Conservation (phyloP, 2,888 invertebrate species). For the Elmis aenea region DNA sequence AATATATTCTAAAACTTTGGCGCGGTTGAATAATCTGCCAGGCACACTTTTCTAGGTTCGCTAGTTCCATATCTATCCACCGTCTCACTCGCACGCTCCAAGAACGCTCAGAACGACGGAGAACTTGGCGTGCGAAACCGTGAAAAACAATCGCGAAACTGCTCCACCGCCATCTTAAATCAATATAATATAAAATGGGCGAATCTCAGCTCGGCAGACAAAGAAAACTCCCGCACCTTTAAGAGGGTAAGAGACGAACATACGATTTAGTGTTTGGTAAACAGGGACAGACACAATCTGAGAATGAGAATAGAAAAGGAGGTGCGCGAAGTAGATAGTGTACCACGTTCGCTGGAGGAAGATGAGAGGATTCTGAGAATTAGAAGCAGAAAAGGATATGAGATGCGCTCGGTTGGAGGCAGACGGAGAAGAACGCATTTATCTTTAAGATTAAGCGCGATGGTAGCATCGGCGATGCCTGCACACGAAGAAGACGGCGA, state of each 20-base stretch:
- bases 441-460: conserved; percentile 24
- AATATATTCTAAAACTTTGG: conserved; percentile 49
- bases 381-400: conserved; percentile 20
- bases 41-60: conserved; percentile 16
- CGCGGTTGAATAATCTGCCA: conserved; percentile 41
- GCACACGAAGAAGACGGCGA: conserved; percentile 26
- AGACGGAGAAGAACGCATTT: conserved; percentile 14
- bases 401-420: conserved; percentile 17
- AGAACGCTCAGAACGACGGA: conserved; percentile 8
- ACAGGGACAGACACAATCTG: conserved; percentile 15
- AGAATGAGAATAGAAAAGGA: conserved; percentile 27
- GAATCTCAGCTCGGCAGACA: conserved; percentile 44
- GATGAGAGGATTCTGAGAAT: conserved; percentile 17
- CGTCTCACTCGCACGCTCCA: conserved; percentile 17
- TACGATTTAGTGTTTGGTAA: conserved; percentile 11
- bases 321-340: conserved; percentile 17
- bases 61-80: conserved; percentile 5
- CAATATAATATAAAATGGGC: conserved; percentile 49
- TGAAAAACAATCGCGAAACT: conserved; percentile 14
- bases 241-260: conserved; percentile 35
- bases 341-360: conserved; percentile 16
- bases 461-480: conserved; percentile 13
- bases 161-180: conserved; percentile 45
- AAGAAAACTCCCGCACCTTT: conserved; percentile 41
- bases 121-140: too few species aligned